Base-by-base conservation (phyloP, 2,113 vertebrate species). In the Dolichallabes microphthalmus region DNA sequence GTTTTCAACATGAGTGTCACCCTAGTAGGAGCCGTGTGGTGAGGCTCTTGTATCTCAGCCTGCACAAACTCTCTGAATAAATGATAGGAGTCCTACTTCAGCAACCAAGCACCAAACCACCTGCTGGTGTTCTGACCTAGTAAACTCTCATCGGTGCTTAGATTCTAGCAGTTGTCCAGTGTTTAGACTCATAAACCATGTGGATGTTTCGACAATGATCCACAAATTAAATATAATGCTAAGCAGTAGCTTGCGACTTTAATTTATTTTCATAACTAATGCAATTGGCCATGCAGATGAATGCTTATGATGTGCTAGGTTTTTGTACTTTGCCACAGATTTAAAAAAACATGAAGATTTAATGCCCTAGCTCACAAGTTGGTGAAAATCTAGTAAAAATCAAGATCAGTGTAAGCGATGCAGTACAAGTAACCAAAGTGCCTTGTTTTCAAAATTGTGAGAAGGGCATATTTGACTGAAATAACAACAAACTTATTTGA, bases 61-160 rank as follows among this genome's bases (percentile, higher is more conserved):
- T 32, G 87, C 82, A 27, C 83, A 69, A 27, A 84, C 52, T 11
- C 87, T 77, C 80, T 91, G 82, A 91, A 91, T 91, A 87, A 91
- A 91, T 91, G 80, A 91, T 91, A 86, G 81, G 85, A 86, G 89
- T 87, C 80, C 84, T 89, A 85, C 52, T 88, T 89, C 84, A 86
- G 82, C 63, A 75, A 73, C 80, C 86, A 86, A 76, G 86, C 83
- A 75, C 78, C 89, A 45, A 71, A 45, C 74, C 53, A 58, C 71
- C 83, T 58, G 30, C 80, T 75, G 61, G 45, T 71, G 15, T 32
- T 32, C 52, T 80, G 82, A 64, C 57, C 77, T n/a, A 45, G 85
- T 78, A 55, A 55, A 85, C 30, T 35, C 27, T 19, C 69, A n/a
- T 32, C 52, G 57, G 39, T 77, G 52, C 53, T 76, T 75, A 75